Base-by-base conservation (phyloP, 2,797 vertebrate species). In the Sorex maritimensis region DNA sequence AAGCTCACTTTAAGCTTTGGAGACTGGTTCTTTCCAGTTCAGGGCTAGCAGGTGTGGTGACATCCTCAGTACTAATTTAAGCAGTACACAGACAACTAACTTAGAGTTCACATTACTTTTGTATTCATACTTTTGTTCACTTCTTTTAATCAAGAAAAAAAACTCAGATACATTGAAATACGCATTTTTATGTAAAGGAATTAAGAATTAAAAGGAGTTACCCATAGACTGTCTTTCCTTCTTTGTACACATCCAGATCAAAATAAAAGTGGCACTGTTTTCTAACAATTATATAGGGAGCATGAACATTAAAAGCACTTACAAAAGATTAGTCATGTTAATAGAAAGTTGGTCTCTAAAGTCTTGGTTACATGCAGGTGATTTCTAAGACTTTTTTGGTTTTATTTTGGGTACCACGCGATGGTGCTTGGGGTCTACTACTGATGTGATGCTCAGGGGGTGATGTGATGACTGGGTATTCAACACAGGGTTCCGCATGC, bases 81-180 rank as follows among this genome's bases (percentile, higher is more conserved):
- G 41, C 6, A 46, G 23, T 24, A 7, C 5, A 17, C 7, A 81
- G 1, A 23, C 2, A 38, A 38, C 17, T 61, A 79, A 58, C 44
- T 30, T 38, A 30, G 46, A 86, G 63, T 30, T 52, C 30, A 82
- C 46, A 46, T 63, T 63, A 81, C 49, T 83, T 68, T 78, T 75
- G 14, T 52, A 61, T 69, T 34, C 30, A 86, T 1, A 14, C 5
- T 69, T 77, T 68, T 88, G 21, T 38, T 96, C 23, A 30, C 30
- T 17, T 17, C 67, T 49, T 46, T 85, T 83, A 74, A 41, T 73
- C 24, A 86, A 90, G 65, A 92, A 30, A 90, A 90, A 95, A 92
- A 93, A 3, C 13, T 58, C 49, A 61, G 71, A 73, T 3, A 71
- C 0, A 65, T 21, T 75, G 28, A 81, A 55, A 21, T 19, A 58